Evolutionary conservation across 1,140 invertebrate species (phyloP).

Genomic region (Aphaenogaster rudis): DNA sequence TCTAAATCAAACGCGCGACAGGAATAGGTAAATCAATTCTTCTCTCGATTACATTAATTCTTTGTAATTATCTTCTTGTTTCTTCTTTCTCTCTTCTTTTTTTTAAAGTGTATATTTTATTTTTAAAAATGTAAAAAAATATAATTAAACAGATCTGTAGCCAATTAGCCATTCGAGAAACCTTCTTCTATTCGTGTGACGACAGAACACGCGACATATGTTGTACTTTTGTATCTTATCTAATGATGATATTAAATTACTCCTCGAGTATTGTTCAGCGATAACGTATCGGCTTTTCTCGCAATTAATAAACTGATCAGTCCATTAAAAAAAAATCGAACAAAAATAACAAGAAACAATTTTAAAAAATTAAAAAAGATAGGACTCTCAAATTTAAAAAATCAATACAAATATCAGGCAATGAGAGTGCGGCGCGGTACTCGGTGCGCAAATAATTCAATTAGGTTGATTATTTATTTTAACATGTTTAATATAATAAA

Average conservation of each 20-base stretch:
- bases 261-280: background rate
- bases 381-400: too few species aligned
- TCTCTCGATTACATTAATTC: background rate
- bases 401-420: too few species aligned
- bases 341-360: background rate
- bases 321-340: background rate
- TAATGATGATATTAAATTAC: background rate
- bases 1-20: background rate
- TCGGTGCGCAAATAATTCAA: too few species aligned
- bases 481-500: too few species aligned
- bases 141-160: background rate
- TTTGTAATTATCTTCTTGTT: background rate
- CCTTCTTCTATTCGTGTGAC: background rate
- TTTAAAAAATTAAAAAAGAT: too few species aligned
- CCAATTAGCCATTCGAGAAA: background rate
- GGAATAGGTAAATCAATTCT: background rate
- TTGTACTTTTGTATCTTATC: background rate
- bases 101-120: background rate
- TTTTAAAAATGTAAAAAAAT: background rate
- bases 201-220: background rate
- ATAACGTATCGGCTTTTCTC: slow-evolving; percentile 4
- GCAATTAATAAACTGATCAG: background rate
- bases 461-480: too few species aligned
- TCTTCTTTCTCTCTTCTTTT: background rate
- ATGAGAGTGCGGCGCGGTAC: too few species aligned